These are phyloP conservation scores for Amiota mariae DNA, from an alignment of 2,888 invertebrate species.

Conservation along the genomic window DNA sequence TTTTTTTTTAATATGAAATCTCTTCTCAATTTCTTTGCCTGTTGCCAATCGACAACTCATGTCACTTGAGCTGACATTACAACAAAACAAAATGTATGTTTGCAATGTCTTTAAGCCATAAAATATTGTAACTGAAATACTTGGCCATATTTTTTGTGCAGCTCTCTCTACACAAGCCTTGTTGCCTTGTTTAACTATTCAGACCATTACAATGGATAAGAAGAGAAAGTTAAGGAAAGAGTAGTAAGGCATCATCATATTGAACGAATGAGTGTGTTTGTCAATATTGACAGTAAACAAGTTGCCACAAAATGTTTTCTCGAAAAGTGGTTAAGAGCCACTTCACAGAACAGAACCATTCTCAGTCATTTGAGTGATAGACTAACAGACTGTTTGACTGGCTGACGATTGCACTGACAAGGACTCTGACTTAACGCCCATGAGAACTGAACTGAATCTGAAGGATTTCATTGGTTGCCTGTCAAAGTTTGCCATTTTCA, in stretches of 20 bases:
- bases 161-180: background rate
- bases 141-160: background rate
- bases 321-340: conserved; percentile 41
- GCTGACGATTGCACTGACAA: no score
- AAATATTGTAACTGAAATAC: no score
- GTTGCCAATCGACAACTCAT: no score
- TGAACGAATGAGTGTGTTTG: conserved; percentile 31
- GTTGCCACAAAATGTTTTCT: conserved; percentile 58
- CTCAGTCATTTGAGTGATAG: background rate
- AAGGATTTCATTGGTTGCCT: background rate
- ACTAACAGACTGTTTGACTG: background rate
- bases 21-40: no score
- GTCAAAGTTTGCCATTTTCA: background rate
- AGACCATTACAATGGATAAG: no score
- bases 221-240: no score
- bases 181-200: background rate
- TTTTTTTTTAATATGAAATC: no score
- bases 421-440: background rate
- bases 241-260: background rate
- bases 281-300: conserved; percentile 67
- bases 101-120: no score
- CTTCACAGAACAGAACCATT: conserved; percentile 6
- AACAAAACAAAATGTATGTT: background rate
- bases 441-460: conserved; percentile 16
- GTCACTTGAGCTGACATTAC: conserved; percentile 2